Conservation (phyloP, 2,888 invertebrate species). For the Drosophila prolongata region DNA sequence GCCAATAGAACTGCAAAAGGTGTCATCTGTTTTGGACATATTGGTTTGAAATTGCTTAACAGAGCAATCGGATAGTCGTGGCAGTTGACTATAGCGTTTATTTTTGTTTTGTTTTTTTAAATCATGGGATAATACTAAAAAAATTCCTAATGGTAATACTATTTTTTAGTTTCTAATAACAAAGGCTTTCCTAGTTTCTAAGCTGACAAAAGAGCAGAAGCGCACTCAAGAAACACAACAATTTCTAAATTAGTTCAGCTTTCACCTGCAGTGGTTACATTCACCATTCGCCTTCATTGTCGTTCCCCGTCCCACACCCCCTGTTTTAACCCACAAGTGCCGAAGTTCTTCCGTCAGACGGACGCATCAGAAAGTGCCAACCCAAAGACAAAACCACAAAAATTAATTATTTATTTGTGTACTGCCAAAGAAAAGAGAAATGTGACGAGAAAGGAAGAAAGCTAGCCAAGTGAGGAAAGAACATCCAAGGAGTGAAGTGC, state of each 20-base stretch:
- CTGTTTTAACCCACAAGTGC: slow-evolving; percentile 2
- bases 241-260: slow-evolving; percentile 64
- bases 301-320: background rate
- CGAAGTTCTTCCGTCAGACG: background rate
- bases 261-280: slow-evolving; percentile 56
- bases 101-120: too few relatives aligned
- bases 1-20: too few relatives aligned
- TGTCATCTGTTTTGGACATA: too few relatives aligned
- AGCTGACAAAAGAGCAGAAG: slow-evolving; percentile 11
- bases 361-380: slow-evolving; percentile 14
- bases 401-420: slow-evolving; percentile 71
- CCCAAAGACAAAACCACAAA: slow-evolving; percentile 56
- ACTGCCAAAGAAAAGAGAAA: slow-evolving; percentile 45
- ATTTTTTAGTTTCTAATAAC: too few relatives aligned
- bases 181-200: slow-evolving; percentile 6
- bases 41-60: too few relatives aligned
- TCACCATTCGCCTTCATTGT: slow-evolving; percentile 4
- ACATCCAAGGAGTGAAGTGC: slow-evolving; percentile 49
- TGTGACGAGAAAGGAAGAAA: slow-evolving; percentile 15
- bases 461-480: slow-evolving; percentile 29
- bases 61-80: too few relatives aligned
- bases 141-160: too few relatives aligned
- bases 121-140: too few relatives aligned
- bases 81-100: too few relatives aligned
- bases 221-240: slow-evolving; percentile 21